Conservation (phyloP, 2,113 vertebrate genomes). For the Stegostoma tigrinum region DNA sequence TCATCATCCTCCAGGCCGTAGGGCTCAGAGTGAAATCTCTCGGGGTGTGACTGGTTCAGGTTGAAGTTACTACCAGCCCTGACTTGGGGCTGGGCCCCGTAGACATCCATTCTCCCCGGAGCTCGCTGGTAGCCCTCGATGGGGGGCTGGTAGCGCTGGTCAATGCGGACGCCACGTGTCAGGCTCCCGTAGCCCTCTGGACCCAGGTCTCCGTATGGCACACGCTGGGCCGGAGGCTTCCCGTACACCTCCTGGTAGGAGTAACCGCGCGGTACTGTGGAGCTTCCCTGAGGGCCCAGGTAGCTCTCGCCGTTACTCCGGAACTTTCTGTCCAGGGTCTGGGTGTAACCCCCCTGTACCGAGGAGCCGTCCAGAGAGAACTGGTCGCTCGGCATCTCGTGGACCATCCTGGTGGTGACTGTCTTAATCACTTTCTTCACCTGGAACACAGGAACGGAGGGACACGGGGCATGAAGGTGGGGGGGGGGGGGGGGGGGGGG, state of each 20-base stretch:
- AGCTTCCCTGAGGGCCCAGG: slow-evolving; percentile 67
- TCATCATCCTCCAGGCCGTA: slow-evolving; percentile 89
- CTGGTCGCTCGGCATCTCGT: slow-evolving; percentile 44
- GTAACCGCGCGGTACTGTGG: slow-evolving; percentile 86
- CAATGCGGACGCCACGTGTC: slow-evolving; percentile 71
- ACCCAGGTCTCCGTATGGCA: slow-evolving; percentile 45
- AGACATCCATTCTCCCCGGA: slow-evolving; percentile 48
- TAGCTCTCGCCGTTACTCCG: slow-evolving; percentile 66
- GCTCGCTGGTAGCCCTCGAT: slow-evolving; percentile 67
- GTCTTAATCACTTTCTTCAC: no score
- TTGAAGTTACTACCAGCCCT: no score
- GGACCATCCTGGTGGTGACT: no score
- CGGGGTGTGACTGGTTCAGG: slow-evolving; percentile 52
- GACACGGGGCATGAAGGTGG: no score
- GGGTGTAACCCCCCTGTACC: slow-evolving; percentile 60
- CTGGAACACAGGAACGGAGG: no score
- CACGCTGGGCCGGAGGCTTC: no score
- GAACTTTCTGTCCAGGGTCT: slow-evolving; percentile 77
- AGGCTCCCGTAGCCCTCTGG: slow-evolving; percentile 71
- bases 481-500: no score
- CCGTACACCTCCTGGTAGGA: slow-evolving; percentile 70
- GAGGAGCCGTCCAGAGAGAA: slow-evolving; percentile 66
- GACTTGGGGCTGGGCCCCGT: slow-evolving; percentile 87
- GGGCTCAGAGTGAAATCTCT: slow-evolving; percentile 75
- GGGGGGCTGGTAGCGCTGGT: slow-evolving; percentile 77